Conservation (phyloP, 2,797 vertebrate species). For the Labeo calbasu region DNA sequence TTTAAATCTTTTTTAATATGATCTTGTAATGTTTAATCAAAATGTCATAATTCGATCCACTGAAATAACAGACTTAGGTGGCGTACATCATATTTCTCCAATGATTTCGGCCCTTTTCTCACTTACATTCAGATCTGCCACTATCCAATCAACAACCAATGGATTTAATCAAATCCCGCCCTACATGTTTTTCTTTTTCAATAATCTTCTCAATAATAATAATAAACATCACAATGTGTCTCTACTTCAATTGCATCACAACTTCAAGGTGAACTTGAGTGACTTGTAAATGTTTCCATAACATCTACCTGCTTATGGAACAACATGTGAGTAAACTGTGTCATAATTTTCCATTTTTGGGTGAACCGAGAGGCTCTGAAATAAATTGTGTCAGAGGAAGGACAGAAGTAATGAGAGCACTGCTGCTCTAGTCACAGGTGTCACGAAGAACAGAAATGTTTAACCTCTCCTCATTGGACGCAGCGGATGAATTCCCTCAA, state of each 20-base stretch:
- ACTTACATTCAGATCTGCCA: background rate
- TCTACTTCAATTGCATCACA: background rate
- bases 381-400: constrained; percentile 34
- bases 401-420: constrained; percentile 47
- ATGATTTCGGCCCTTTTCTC: too few species aligned
- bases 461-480: background rate
- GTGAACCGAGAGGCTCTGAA: background rate
- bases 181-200: background rate
- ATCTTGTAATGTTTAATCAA: background rate
- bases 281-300: background rate
- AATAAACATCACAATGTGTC: background rate
- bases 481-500: background rate
- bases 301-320: background rate
- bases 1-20: background rate
- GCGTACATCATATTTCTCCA: background rate
- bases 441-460: background rate
- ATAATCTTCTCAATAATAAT: constrained; percentile 5
- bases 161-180: background rate
- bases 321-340: constrained; percentile 26
- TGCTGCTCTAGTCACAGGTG: background rate
- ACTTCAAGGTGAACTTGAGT: background rate
- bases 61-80: too few species aligned
- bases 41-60: background rate
- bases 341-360: constrained; percentile 1
- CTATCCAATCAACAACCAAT: background rate